Conservation (phyloP, 2,113 vertebrate species). For the Psephotus haematonotus region DNA sequence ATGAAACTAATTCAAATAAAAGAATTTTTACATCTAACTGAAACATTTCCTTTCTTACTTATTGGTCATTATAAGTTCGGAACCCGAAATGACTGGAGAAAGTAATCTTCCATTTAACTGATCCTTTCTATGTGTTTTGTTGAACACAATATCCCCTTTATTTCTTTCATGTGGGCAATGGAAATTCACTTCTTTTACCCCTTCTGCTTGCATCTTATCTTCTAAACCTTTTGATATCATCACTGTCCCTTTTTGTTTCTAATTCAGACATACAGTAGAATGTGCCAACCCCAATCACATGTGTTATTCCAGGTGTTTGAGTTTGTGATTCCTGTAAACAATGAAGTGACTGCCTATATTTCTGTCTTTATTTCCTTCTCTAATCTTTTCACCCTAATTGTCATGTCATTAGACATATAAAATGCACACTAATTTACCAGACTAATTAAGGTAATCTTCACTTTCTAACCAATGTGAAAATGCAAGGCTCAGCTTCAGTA, state of each 20-base stretch:
- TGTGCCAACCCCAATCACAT: not conserved
- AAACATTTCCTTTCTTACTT: not conserved
- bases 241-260: constrained; percentile 21
- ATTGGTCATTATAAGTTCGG: not conserved
- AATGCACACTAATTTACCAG: not conserved
- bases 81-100: not conserved
- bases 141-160: not conserved
- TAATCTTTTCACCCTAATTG: not conserved
- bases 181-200: not conserved
- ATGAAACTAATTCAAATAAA: not conserved
- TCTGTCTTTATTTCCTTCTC: not conserved
- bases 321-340: not conserved
- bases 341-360: not conserved
- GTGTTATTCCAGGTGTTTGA: not conserved
- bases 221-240: not conserved
- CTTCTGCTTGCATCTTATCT: constrained; percentile 16
- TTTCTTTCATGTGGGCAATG: not conserved
- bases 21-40: not conserved
- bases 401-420: not conserved
- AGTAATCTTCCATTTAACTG: not conserved
- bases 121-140: not conserved
- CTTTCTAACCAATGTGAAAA: not conserved
- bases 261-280: not conserved
- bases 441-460: not conserved
- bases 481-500: not conserved